These are phyloP conservation scores for Solenodon paradoxus DNA, from an alignment of 2,113 vertebrate genomes.

Conservation along the genomic window DNA sequence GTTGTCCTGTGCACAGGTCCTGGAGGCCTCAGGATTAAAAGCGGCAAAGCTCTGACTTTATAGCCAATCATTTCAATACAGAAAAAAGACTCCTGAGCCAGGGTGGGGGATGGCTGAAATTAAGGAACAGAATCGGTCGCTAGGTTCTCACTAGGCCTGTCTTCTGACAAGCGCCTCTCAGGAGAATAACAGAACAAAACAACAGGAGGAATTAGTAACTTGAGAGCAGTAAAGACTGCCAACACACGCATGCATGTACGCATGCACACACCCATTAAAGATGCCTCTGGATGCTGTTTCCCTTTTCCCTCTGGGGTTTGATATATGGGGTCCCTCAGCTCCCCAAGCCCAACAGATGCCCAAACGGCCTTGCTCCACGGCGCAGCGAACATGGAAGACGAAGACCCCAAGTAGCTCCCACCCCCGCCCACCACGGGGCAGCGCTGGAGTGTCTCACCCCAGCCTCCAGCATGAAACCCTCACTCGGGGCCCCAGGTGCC, in stretches of 20 bases:
- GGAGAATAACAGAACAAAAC: not conserved
- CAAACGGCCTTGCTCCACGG: not conserved
- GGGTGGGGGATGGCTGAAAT: not conserved
- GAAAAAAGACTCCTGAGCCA: not conserved
- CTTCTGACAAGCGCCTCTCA: not conserved
- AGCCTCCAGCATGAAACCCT: not conserved
- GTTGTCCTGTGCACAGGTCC: not conserved
- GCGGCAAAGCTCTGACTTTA: not conserved
- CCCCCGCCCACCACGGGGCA: fast-evolving
- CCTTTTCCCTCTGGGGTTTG: not conserved
- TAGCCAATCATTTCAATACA: not conserved
- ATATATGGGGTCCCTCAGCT: not conserved
- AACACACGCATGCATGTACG: fast-evolving
- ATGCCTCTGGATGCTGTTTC: not conserved
- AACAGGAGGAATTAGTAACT: not conserved
- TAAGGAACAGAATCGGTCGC: not conserved
- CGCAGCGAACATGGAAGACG: too few relatives aligned
- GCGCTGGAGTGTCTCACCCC: fast-evolving
- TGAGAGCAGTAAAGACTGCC: not conserved
- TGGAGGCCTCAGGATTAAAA: not conserved
- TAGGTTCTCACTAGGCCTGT: not conserved
- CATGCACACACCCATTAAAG: not conserved
- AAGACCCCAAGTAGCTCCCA: too few relatives aligned
- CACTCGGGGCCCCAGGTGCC: too few relatives aligned
- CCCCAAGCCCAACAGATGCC: not conserved